These are phyloP conservation scores for Coracias cyanogaster DNA, from an alignment of 2,797 vertebrate species.

Conservation along the genomic window DNA sequence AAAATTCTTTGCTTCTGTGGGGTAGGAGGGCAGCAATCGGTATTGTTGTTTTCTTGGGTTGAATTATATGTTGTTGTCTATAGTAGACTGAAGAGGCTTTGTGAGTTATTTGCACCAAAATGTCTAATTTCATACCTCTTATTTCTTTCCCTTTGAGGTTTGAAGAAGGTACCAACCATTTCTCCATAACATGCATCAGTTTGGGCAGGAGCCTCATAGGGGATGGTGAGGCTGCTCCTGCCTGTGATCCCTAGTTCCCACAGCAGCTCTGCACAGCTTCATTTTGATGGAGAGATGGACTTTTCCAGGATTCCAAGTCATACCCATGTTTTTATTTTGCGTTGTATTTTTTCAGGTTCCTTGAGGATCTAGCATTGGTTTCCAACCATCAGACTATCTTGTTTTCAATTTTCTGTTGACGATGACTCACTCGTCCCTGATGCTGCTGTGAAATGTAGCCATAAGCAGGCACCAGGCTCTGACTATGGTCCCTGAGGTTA, in stretches of 20 bases:
- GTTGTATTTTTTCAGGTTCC: background rate
- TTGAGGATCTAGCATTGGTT: background rate
- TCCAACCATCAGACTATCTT: background rate
- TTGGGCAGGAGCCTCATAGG: background rate
- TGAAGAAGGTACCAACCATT: background rate
- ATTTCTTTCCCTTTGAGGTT: conserved; percentile 1
- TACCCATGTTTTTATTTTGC: background rate
- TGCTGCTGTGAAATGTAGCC: background rate
- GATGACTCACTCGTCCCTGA: background rate
- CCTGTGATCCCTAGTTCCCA: background rate
- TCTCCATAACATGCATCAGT: background rate
- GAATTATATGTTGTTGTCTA: background rate
- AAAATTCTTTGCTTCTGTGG: background rate
- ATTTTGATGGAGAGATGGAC: background rate
- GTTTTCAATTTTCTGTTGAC: background rate
- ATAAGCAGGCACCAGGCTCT: background rate
- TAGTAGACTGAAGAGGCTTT: conserved; percentile 26
- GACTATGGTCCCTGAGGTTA: background rate
- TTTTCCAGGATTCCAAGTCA: background rate
- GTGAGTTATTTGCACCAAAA: conserved; percentile 14
- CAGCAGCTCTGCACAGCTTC: background rate
- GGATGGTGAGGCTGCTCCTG: background rate
- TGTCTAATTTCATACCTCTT: background rate
- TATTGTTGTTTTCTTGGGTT: background rate
- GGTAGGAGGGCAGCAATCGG: background rate